phyloP scores from a whole-genome alignment of 2,888 invertebrate genomes.

The Lepetodrilus schrolli region DNA sequence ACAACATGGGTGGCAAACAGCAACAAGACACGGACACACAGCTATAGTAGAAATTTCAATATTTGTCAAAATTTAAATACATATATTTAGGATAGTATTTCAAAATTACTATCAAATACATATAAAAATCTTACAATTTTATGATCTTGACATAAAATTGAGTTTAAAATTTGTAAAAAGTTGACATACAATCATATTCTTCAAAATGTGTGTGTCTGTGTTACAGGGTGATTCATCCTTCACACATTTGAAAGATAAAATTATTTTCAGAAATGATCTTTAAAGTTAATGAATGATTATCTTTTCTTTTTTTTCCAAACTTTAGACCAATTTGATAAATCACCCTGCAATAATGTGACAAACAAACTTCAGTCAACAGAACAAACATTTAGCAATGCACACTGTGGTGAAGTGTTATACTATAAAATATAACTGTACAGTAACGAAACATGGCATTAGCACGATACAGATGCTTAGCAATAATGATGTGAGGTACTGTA shows the following conservation, averaged over 20 bases:
- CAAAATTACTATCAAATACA: no score
- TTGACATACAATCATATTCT: no score
- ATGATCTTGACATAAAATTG: no score
- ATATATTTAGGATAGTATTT: no score
- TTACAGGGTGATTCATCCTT: constrained; percentile 13
- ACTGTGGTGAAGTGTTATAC: not conserved
- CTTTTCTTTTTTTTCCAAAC: not conserved
- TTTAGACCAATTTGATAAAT: not conserved
- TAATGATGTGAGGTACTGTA: no score
- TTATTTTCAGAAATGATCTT: not conserved
- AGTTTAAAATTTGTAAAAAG: no score
- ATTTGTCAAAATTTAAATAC: no score
- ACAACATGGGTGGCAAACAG: constrained; percentile 1
- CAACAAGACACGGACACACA: not conserved
- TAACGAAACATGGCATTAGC: not conserved
- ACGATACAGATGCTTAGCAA: no score
- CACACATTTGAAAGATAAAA: not conserved
- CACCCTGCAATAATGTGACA: not conserved
- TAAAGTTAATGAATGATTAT: not conserved
- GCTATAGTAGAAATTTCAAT: no score
- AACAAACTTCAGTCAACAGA: constrained; percentile 19
- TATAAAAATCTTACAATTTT: no score
- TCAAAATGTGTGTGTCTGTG: not conserved
- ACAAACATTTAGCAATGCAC: constrained; percentile 20
- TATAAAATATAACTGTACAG: constrained; percentile 3